A percentile compares a stretch with the other conserved stretches of the same genome.
These are phyloP conservation scores for Poecile montanus DNA, from an alignment of 2,797 vertebrate species.

Conservation along the genomic window DNA sequence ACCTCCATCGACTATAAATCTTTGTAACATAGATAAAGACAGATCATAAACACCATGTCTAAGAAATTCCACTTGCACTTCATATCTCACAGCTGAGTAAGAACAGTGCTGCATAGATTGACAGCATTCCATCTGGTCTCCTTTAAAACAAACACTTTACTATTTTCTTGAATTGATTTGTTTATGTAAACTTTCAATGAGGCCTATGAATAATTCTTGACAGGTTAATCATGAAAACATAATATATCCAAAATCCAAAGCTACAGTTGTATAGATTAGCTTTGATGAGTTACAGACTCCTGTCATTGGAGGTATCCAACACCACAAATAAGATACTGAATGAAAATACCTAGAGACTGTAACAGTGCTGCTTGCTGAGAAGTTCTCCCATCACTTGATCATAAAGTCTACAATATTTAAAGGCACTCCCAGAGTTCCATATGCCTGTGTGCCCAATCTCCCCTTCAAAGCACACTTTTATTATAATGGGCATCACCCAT, in stretches of 20 bases:
- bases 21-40: not conserved
- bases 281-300: not conserved
- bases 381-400: not conserved
- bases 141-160: not conserved
- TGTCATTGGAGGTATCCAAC: not conserved
- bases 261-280: not conserved
- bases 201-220: not conserved
- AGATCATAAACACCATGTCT: not conserved
- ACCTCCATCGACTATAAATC: not conserved
- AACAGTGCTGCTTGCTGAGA: not conserved
- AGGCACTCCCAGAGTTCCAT: not conserved
- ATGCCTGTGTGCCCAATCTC: not conserved
- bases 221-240: not conserved
- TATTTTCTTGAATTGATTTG: slow-evolving; percentile 1
- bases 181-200: not conserved
- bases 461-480: not conserved
- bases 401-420: not conserved
- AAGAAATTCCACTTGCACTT: not conserved
- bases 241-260: not conserved
- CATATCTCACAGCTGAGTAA: not conserved
- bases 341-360: not conserved
- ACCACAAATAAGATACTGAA: not conserved
- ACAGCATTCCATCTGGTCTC: slow-evolving; percentile 8
- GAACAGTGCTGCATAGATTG: not conserved
- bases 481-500: not conserved